Percentiles rank a stretch among this genome's conserved stretches.
Evolutionary conservation across 2,113 vertebrate species (phyloP).

Genomic region (Anser cygnoides): DNA sequence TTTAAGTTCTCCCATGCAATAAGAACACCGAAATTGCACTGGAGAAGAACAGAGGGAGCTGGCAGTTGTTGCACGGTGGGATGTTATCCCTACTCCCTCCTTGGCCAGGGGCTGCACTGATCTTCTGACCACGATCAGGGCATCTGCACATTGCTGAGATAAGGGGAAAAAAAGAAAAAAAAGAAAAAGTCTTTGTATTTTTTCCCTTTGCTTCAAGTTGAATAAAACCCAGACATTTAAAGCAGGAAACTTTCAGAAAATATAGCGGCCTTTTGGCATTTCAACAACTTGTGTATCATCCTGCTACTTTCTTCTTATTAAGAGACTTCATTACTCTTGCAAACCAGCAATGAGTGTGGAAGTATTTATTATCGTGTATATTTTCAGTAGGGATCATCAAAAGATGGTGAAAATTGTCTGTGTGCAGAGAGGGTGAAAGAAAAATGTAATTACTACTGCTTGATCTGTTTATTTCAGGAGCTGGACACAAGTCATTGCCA

Average conservation of each 20-base stretch:
- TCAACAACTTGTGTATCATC: not conserved
- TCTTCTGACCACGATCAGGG: not conserved
- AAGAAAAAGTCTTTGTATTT: not conserved
- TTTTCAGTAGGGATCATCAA: conserved; percentile 17
- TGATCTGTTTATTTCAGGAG: conserved; percentile 73
- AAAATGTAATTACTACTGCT: conserved; percentile 64
- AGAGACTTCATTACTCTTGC: not conserved
- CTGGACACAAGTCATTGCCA: conserved; percentile 58
- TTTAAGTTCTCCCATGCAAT: not conserved
- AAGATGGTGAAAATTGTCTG: conserved; percentile 19
- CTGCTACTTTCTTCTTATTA: not conserved
- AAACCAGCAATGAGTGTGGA: conserved; percentile 7
- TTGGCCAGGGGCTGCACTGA: not conserved
- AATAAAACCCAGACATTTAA: not conserved
- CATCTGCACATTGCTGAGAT: not conserved
- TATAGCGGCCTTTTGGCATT: not conserved
- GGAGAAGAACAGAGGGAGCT: not conserved
- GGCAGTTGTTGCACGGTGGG: not conserved
- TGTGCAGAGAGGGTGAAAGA: conserved; percentile 29
- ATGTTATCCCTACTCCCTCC: not conserved
- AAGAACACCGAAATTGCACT: not conserved
- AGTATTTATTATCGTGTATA: not conserved
- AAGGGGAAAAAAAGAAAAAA: fast-evolving
- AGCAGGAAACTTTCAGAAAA: not conserved
- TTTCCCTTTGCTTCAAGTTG: not conserved